These are phyloP conservation scores for Helobdella robusta DNA, from an alignment of 2,888 invertebrate species.

Conservation along the genomic window DNA sequence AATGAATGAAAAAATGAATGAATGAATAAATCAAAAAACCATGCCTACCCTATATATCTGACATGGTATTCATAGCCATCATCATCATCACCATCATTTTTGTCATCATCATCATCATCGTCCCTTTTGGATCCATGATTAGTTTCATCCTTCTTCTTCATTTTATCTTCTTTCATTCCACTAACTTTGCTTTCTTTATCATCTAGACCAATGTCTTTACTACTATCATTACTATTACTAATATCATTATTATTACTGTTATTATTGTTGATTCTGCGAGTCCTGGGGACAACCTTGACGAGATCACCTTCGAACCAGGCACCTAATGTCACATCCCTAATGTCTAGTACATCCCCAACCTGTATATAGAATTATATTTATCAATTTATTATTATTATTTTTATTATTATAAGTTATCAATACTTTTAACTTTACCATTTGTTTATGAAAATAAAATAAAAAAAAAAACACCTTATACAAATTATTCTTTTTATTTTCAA, in stretches of 20 bases:
- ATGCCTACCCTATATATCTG: too few relatives aligned
- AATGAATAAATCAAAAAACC: too few relatives aligned
- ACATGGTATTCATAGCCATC: too few relatives aligned
- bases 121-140: neutral
- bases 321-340: conserved; percentile 57
- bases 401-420: neutral
- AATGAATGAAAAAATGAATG: too few relatives aligned
- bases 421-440: too few relatives aligned
- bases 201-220: neutral
- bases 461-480: too few relatives aligned
- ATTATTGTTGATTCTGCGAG: neutral
- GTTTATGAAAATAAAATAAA: too few relatives aligned
- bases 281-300: conserved; percentile 21
- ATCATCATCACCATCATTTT: too few relatives aligned
- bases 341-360: conserved; percentile 62
- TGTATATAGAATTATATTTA: conserved; percentile 31
- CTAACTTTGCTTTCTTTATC: neutral
- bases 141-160: neutral
- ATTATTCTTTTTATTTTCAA: too few relatives aligned
- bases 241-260: neutral
- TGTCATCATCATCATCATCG: conserved; percentile 10
- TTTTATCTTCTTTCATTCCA: neutral
- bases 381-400: neutral
- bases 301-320: conserved; percentile 65
- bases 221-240: neutral